Base-by-base conservation (phyloP, 2,888 invertebrate genomes). In the Metalampra italica region DNA sequence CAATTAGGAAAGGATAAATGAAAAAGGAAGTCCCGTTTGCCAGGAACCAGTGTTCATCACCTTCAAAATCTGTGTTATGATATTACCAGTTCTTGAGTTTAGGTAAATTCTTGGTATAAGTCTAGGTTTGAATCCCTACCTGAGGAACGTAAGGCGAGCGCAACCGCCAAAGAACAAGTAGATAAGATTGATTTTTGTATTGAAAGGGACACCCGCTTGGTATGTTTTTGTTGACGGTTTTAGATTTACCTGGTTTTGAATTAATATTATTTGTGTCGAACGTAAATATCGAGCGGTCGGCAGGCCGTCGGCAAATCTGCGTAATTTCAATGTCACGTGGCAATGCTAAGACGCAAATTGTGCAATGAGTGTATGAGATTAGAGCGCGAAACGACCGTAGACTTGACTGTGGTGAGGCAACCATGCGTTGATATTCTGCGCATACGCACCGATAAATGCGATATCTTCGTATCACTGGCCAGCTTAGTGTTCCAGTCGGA, bases 271-370 rank as follows among this genome's bases (percentile, higher is more conserved):
- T 36, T 36, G n/a, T 36, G n/a, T 36, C 36, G 36, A 2, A 36
- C 36, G 36, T n/a, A 36, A 36, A 36, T 36, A 36, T 36, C n/a
- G 36, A 36, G 11, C 36, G 36, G 11, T 36, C n/a, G n/a, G 36
- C n/a, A 5, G 36, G 36, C 36, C 3, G 37, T 29, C 29, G 14
- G 39, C 55, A 56, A 63, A 62, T 62, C 62, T 63, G 54, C 58
- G 60, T 65, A 58, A 55, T 60, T 59, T 62, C 67, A 68, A 71
- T 68, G 69, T 62, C 69, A 66, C 53, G 53, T 47, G 61, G 55
- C 55, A 57, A 55, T 54, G 51, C 52, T 62, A 58, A 62, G 59
- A 57, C 60, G 62, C 57, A 64, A 59, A 57, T 64, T 68, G 60
- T 62, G 67, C 57, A 67, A 66, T 38, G 29, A 46, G 50, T 32